Base-by-base conservation (phyloP, 2,797 vertebrate species). In the Petrocephalus sullivani region DNA sequence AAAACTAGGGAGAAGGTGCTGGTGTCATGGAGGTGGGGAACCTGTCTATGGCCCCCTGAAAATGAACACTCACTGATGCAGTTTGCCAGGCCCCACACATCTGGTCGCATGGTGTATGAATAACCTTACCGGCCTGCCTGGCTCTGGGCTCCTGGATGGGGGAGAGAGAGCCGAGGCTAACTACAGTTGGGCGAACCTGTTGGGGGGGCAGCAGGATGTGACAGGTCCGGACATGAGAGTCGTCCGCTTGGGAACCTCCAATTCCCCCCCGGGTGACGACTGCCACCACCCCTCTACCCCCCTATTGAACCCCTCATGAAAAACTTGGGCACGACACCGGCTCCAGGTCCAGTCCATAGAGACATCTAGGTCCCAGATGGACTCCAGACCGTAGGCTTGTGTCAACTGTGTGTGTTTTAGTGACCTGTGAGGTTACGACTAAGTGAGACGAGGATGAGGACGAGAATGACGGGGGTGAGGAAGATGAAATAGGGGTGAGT, bases 171-270 rank as follows among this genome's bases (percentile, higher is more conserved):
- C n/a, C 8, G 91, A 91, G 91, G 93, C 93, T 91, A 91, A 92
- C 92, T 91, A 92, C 93, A 93, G 94, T 94, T 92, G 53, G 28
- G 28, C 28, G 37, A 41, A 41, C 37, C 37, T 41, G 37, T 41
- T 41, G 2, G 37, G 37, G 37, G 37, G 83, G 53, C 41, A n/a
- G 16, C 19, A 3, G 16, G 33, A 9, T 51, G 3, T n/a, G 46
- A 28, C 21, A 64, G 60, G 21, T 0, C 2, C 23, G 8, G 21
- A 64, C 60, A 64, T 64, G 60, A 10, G 0, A 6, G 21, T 21
- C 8, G 21, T 61, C 60, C 21, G 2, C 21, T 23, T 8, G 8
- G 60, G 60, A 23, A 7, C 9, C 23, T 28, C 61, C 23, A 64
- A 64, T 64, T 64, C 61, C 23, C 23, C 61, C 8, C 61, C 1